Evolutionary conservation across 2,888 invertebrate genomes (phyloP).

Genomic region (Melanostoma scalare): DNA sequence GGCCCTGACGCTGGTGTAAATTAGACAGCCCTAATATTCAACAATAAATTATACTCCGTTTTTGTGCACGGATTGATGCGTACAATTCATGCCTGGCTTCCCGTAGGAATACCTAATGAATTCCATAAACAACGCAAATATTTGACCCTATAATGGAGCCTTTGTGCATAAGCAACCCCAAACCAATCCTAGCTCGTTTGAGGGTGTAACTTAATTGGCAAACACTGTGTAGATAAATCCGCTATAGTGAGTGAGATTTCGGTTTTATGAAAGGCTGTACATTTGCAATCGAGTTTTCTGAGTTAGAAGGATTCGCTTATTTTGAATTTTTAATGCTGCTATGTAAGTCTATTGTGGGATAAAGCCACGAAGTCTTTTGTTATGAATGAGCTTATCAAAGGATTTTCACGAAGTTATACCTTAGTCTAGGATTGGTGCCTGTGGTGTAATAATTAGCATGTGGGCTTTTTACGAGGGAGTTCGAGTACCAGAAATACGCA

Average conservation of each 20-base stretch:
- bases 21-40: constrained; percentile 31
- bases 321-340: too few species aligned
- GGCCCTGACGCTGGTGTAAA: not conserved
- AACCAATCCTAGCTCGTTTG: constrained; percentile 1
- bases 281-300: too few species aligned
- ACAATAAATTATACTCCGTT: constrained; percentile 36
- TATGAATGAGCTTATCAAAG: too few species aligned
- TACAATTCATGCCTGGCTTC: constrained; percentile 4
- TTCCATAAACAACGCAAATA: constrained; percentile 36
- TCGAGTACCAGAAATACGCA: too few species aligned
- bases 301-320: too few species aligned
- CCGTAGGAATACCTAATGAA: constrained; percentile 44
- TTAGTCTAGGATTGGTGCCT: too few species aligned
- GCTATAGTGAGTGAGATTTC: not conserved
- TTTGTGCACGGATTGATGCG: constrained; percentile 16
- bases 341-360: too few species aligned
- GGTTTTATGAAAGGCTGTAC: not conserved
- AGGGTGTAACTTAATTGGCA: constrained; percentile 47
- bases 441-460: too few species aligned
- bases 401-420: too few species aligned
- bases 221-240: constrained; percentile 20
- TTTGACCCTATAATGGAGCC: constrained; percentile 45
- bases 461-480: too few species aligned
- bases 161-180: constrained; percentile 8
- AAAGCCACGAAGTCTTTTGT: too few species aligned